Evolutionary conservation across 2,888 invertebrate genomes (phyloP), one percentile per base, ranked within the genome.

Genomic region (Megastigmus dorsalis): DNA sequence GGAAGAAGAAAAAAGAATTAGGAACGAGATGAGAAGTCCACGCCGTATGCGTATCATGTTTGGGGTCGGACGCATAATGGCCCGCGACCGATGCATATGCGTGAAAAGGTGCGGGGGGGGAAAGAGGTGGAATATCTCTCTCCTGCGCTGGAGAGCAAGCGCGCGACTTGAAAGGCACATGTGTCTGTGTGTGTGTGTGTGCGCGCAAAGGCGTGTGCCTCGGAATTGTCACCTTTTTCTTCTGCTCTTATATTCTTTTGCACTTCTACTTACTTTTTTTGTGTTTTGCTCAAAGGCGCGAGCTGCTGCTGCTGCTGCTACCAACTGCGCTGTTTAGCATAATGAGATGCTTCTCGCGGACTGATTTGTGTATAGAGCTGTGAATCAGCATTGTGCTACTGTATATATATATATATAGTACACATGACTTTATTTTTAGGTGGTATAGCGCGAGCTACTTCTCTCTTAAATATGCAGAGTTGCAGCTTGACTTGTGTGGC

Each of bases 311-410:
- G n/a, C n/a, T n/a, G n/a, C n/a, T n/a, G n/a, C n/a, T n/a, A n/a
- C n/a, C n/a, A n/a, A n/a, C n/a, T n/a, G n/a, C 30, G 38, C 63
- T 50, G 43, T 54, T 67, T 57, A 57, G 57, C 67, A 57, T 67
- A 67, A 67, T 45, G 67, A 67, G 57, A 57, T 45, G 36, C 45
- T 28, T 28, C 54, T 41, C 20, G 43, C 26, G 66, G 9, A 10
- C 18, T 18, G 13, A 30, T 33, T 30, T 33, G 15, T 1, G 26
- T 38, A 4, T 33, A 57, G n/a, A 57, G n/a, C 28, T 7, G 38
- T 9, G n/a, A n/a, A n/a, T n/a, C n/a, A n/a, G n/a, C n/a, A n/a
- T n/a, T n/a, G n/a, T n/a, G n/a, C n/a, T n/a, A n/a, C n/a, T n/a
- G n/a, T n/a, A n/a, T n/a, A n/a, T n/a, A n/a, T 13, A 10, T 7